phyloP scores from a whole-genome alignment of 2,888 invertebrate genomes.

The Yponomeuta plumbellus region DNA sequence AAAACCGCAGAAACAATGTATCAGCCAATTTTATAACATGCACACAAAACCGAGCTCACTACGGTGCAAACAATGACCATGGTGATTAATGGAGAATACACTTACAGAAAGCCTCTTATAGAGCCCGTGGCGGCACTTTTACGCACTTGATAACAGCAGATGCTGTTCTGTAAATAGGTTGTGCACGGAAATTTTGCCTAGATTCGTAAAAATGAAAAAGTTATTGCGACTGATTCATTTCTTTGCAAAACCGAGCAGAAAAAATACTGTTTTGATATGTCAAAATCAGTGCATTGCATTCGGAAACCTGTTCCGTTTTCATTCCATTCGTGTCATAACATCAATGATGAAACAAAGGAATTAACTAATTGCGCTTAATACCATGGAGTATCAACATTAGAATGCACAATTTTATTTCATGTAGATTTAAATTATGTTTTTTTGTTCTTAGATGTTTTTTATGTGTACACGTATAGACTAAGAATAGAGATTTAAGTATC shows the following conservation, averaged over 20 bases:
- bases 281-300: slow-evolving; percentile 9
- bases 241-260: slow-evolving; percentile 23
- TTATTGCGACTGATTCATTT: slow-evolving; percentile 54
- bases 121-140: background rate
- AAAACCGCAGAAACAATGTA: slow-evolving; percentile 34
- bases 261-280: slow-evolving; percentile 23
- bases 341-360: too few species aligned
- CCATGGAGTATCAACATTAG: too few species aligned
- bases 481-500: too few species aligned
- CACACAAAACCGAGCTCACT: slow-evolving; percentile 26
- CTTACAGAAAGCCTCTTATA: slow-evolving; percentile 26
- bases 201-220: slow-evolving; percentile 21
- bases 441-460: too few species aligned
- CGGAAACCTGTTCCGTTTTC: slow-evolving; percentile 7
- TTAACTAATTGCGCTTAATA: too few species aligned
- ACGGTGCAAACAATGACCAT: slow-evolving; percentile 18
- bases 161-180: background rate
- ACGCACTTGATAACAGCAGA: background rate
- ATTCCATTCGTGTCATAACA: too few species aligned
- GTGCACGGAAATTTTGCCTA: background rate
- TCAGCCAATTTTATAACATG: slow-evolving; percentile 41
- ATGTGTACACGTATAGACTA: too few species aligned
- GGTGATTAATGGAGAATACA: slow-evolving; percentile 19
- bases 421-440: too few species aligned
- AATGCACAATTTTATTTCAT: too few species aligned